Evolutionary conservation across 2,797 vertebrate species (phyloP).

Genomic region (Rallus crepitans): DNA sequence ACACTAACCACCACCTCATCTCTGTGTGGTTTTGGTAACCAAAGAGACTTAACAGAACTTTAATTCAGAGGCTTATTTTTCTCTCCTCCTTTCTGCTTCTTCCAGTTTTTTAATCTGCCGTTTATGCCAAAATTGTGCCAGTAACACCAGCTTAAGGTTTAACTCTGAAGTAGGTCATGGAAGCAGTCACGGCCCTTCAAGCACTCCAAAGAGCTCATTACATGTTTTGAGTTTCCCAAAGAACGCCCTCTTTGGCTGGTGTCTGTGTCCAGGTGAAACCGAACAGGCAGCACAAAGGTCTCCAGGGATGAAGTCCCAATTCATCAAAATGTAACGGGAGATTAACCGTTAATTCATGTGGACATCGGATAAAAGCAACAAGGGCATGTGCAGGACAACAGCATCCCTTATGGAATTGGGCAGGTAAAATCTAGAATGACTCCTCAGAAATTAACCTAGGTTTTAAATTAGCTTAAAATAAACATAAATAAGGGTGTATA

Average conservation of each 20-base stretch:
- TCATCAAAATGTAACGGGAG: background rate
- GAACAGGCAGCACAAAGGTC: background rate
- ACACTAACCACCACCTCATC: background rate
- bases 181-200: background rate
- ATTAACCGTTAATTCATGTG: background rate
- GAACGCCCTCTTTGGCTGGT: background rate
- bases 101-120: background rate
- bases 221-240: background rate
- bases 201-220: background rate
- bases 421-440: background rate
- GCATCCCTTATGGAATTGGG: rapidly evolving
- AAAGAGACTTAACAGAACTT: background rate
- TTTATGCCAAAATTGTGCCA: background rate
- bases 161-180: background rate
- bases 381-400: background rate
- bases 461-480: background rate
- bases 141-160: background rate
- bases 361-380: background rate
- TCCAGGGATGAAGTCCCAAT: background rate
- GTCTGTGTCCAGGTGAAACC: background rate
- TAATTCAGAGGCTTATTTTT: background rate
- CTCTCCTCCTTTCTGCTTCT: background rate
- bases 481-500: background rate
- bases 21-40: background rate
- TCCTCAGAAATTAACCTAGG: background rate